A percentile compares a stretch with the other conserved stretches of the same genome.
Conservation (phyloP, 1,140 invertebrate species). For the Magallana ariakensis region DNA sequence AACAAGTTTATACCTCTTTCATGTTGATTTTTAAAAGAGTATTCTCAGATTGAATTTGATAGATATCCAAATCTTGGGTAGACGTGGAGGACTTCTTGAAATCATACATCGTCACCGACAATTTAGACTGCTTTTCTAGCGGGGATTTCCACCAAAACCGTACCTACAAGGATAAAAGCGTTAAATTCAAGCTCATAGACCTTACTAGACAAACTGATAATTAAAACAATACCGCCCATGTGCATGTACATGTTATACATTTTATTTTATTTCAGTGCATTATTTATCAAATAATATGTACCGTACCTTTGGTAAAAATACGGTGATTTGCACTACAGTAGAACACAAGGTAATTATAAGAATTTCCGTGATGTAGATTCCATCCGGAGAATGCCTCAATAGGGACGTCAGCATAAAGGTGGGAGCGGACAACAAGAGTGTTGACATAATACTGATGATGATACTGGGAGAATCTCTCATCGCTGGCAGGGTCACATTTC, state of each 20-base stretch:
- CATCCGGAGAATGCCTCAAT: conserved; percentile 66
- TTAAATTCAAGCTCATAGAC: too few relatives aligned
- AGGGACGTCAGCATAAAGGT: conserved; percentile 62
- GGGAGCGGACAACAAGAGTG: conserved; percentile 59
- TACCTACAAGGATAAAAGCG: conserved; percentile 53
- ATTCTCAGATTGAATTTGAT: conserved; percentile 64
- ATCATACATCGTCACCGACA: conserved; percentile 51
- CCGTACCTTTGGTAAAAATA: conserved; percentile 89
- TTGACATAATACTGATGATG: conserved; percentile 65
- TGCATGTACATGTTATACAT: background rate
- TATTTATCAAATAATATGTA: background rate
- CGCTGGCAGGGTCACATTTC: conserved; percentile 68
- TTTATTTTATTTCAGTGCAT: too few relatives aligned
- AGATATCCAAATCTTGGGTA: conserved; percentile 65
- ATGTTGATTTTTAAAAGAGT: conserved; percentile 63
- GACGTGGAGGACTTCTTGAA: conserved; percentile 6
- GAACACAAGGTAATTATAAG: conserved; percentile 82
- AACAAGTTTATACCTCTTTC: conserved; percentile 57
- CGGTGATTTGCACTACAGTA: conserved; percentile 88
- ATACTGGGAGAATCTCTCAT: conserved; percentile 72
- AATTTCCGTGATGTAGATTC: conserved; percentile 64
- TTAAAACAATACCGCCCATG: background rate
- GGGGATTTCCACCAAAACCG: conserved; percentile 63
- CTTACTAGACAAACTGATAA: too few relatives aligned
- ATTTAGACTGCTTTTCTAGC: conserved; percentile 52